A percentile compares a stretch with the other conserved stretches of the same genome.
These are phyloP conservation scores for Caenorhabditis macrosperma DNA, from an alignment of 2,888 invertebrate species.

Conservation along the genomic window DNA sequence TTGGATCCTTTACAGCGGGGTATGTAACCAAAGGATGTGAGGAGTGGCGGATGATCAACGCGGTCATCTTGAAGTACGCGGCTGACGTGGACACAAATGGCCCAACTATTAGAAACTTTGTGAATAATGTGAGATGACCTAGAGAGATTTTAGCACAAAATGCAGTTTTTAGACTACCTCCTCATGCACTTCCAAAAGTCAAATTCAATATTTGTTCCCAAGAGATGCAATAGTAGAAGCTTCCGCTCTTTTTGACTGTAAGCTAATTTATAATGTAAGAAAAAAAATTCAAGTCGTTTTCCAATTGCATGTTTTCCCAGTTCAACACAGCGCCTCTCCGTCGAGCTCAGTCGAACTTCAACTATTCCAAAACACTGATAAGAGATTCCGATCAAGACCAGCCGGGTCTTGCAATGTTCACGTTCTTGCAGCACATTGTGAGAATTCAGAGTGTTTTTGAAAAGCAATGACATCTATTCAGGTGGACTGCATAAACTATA, in stretches of 20 bases:
- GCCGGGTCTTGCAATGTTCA: conserved; percentile 30
- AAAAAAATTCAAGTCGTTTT: neutral
- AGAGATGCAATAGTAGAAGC: too few relatives aligned
- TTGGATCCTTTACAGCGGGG: conserved; percentile 43
- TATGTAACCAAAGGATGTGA: conserved; percentile 12
- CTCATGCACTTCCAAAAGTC: conserved; percentile 5
- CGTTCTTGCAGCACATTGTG: conserved; percentile 27
- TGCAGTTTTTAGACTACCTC: conserved; percentile 26
- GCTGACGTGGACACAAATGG: neutral
- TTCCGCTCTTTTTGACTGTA: conserved; percentile 4
- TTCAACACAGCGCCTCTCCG: conserved; percentile 3
- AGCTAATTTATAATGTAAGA: conserved; percentile 8
- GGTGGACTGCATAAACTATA: conserved; percentile 19
- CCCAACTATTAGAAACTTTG: too few relatives aligned
- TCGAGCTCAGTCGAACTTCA: conserved; percentile 10
- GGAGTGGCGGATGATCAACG: conserved; percentile 49
- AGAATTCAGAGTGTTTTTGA: neutral
- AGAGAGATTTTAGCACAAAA: neutral
- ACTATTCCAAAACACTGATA: conserved; percentile 8
- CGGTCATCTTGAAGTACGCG: conserved; percentile 28
- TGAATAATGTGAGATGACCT: too few relatives aligned
- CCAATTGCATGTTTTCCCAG: conserved; percentile 1
- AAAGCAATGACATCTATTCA: neutral
- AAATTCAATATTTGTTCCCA: conserved; percentile 37
- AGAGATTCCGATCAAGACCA: neutral